These are phyloP conservation scores for Heliconius aoede DNA, from an alignment of 2,888 invertebrate genomes.

Conservation along the genomic window DNA sequence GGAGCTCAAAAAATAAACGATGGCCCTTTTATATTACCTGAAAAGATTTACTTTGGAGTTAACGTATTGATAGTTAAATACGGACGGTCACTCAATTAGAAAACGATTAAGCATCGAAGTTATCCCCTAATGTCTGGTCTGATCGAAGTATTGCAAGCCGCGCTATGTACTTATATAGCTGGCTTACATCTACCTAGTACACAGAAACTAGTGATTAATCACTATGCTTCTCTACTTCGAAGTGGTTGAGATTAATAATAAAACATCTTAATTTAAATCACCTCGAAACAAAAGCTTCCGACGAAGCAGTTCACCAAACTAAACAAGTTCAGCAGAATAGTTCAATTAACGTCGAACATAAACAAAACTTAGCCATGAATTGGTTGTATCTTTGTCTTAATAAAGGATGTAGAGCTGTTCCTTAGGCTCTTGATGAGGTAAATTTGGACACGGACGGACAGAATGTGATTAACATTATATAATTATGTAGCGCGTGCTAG, in stretches of 20 bases:
- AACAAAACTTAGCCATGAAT: constrained; percentile 30
- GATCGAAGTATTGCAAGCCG: too few species aligned
- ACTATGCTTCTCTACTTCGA: background rate
- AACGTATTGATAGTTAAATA: background rate
- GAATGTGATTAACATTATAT: constrained; percentile 5
- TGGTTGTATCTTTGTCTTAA: constrained; percentile 24
- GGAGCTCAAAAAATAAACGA: background rate
- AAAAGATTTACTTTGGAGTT: background rate
- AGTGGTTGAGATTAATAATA: background rate
- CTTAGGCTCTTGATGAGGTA: constrained; percentile 24
- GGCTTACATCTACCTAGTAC: too few species aligned
- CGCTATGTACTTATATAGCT: too few species aligned
- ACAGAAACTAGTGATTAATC: too few species aligned
- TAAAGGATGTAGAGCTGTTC: constrained; percentile 26
- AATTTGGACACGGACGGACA: constrained; percentile 4
- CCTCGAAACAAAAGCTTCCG: background rate
- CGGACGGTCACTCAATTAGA: background rate
- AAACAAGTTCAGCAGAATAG: constrained; percentile 18
- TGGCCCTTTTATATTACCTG: background rate
- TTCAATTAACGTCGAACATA: constrained; percentile 33
- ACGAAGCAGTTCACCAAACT: constrained; percentile 1
- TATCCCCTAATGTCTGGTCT: too few species aligned
- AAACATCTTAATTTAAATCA: background rate
- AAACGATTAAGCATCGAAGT: constrained; percentile 1
- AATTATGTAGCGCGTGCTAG: background rate